A percentile compares a stretch with the other conserved stretches of the same genome.
phyloP scores from a whole-genome alignment of 2,113 vertebrate species.

The Australoheros scitulus region DNA sequence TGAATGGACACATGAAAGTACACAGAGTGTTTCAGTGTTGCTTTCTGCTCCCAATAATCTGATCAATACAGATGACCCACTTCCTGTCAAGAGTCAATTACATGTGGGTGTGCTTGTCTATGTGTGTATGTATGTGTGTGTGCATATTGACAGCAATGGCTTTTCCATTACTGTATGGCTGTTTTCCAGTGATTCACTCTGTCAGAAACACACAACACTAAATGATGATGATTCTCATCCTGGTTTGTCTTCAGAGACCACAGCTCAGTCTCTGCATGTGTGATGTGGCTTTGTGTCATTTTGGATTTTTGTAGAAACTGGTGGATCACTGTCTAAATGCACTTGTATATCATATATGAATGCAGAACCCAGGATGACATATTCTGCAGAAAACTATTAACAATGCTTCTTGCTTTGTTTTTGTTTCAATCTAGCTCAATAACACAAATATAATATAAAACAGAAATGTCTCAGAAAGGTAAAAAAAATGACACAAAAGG shows the following conservation, averaged over 20 bases:
- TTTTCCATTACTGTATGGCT: conserved; percentile 42
- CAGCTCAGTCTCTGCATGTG: neutral
- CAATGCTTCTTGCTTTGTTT: too few species aligned
- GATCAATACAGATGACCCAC: conserved; percentile 31
- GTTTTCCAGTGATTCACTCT: conserved; percentile 9
- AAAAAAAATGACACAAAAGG: too few species aligned
- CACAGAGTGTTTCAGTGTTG: neutral
- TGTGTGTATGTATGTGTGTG: neutral
- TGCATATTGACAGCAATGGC: neutral
- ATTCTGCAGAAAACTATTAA: too few species aligned
- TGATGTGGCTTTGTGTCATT: neutral
- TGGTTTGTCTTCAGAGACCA: neutral
- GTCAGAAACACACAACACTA: neutral
- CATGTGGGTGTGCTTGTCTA: neutral
- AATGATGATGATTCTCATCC: neutral
- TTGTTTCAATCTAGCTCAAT: too few species aligned
- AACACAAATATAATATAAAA: too few species aligned
- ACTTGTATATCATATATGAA: too few species aligned
- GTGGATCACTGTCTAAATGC: too few species aligned
- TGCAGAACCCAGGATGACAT: too few species aligned
- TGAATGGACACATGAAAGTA: neutral
- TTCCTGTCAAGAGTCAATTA: conserved; percentile 20
- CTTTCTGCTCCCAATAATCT: neutral
- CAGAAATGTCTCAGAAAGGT: too few species aligned
- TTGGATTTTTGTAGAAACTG: neutral